Percentiles rank a stretch among this genome's conserved stretches.
phyloP scores from a whole-genome alignment of 2,797 vertebrate species.

The Ctenosaura bakeri region DNA sequence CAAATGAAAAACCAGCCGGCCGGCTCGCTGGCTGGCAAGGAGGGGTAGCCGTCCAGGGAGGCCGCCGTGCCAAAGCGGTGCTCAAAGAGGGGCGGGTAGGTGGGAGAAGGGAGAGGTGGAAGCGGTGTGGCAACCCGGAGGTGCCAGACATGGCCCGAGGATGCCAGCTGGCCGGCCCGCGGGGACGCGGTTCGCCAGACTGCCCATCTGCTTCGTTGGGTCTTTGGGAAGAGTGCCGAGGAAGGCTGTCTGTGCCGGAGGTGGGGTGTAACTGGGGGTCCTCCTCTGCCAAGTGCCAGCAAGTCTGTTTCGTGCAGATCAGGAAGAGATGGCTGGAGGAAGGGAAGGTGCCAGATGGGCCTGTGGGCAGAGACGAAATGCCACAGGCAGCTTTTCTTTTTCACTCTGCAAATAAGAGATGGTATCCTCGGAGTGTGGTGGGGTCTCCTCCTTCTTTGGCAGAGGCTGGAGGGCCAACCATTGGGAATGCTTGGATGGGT shows the following conservation, averaged over 20 bases:
- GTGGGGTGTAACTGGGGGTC: slow-evolving; percentile 1
- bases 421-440: too few species aligned
- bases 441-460: too few species aligned
- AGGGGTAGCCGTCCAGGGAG: slow-evolving; percentile 43
- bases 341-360: too few species aligned
- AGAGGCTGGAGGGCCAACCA: too few species aligned
- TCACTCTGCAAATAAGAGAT: too few species aligned
- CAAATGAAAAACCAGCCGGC: too few species aligned
- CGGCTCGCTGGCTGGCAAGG: slow-evolving; percentile 11
- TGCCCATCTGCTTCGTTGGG: slow-evolving; percentile 64
- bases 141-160: slow-evolving; percentile 65
- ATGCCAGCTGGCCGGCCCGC: slow-evolving; percentile 68
- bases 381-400: too few species aligned
- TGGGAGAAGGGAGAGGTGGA: neutral
- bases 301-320: too few species aligned
- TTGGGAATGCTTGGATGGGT: too few species aligned
- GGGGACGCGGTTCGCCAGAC: slow-evolving; percentile 1
- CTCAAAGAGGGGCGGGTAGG: neutral
- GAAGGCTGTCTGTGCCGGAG: neutral
- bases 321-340: neutral
- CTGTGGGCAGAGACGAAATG: too few species aligned
- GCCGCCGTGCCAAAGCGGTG: slow-evolving; percentile 44
- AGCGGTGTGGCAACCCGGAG: slow-evolving; percentile 43
- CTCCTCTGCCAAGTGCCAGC: too few species aligned
- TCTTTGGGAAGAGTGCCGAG: slow-evolving; percentile 48